A percentile compares a stretch with the other conserved stretches of the same genome.
These are phyloP conservation scores for Drosophila kepulauana DNA, from an alignment of 1,140 invertebrate genomes.

Conservation along the genomic window DNA sequence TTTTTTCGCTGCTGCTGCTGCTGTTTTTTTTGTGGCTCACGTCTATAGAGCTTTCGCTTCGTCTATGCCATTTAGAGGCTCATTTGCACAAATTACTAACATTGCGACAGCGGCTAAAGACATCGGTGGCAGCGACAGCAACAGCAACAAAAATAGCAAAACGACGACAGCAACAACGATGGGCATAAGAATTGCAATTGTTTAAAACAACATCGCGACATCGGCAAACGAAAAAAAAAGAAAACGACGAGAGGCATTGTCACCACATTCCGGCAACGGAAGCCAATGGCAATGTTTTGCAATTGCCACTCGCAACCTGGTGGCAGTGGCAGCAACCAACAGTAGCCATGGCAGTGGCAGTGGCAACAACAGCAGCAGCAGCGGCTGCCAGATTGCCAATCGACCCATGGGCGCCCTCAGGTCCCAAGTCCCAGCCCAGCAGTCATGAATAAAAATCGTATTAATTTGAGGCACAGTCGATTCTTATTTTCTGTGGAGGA, in stretches of 20 bases:
- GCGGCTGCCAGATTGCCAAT: slow-evolving; percentile 66
- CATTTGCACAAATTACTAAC: slow-evolving; percentile 81
- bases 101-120: slow-evolving; percentile 69
- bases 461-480: slow-evolving; percentile 75
- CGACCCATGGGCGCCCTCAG: slow-evolving; percentile 58
- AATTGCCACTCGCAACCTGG: slow-evolving; percentile 36
- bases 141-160: neutral
- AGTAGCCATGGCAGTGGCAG: slow-evolving; percentile 26
- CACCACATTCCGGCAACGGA: slow-evolving; percentile 81
- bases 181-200: slow-evolving; percentile 65
- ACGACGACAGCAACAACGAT: slow-evolving; percentile 16
- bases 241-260: slow-evolving; percentile 64
- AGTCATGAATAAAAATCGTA: slow-evolving; percentile 82
- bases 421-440: slow-evolving; percentile 24
- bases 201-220: slow-evolving; percentile 49
- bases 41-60: slow-evolving; percentile 33
- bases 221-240: slow-evolving; percentile 34
- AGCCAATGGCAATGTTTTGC: slow-evolving; percentile 61
- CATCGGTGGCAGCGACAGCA: slow-evolving; percentile 42
- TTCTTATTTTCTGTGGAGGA: slow-evolving; percentile 36
- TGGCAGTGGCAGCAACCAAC: slow-evolving; percentile 2
- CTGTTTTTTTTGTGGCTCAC: slow-evolving; percentile 13
- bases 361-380: neutral
- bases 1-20: slow-evolving; percentile 21
- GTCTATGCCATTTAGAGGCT: slow-evolving; percentile 72